Evolutionary conservation across 2,797 vertebrate species (phyloP), one percentile per base, ranked within the genome.

Genomic region (Meriones psammophilus): DNA sequence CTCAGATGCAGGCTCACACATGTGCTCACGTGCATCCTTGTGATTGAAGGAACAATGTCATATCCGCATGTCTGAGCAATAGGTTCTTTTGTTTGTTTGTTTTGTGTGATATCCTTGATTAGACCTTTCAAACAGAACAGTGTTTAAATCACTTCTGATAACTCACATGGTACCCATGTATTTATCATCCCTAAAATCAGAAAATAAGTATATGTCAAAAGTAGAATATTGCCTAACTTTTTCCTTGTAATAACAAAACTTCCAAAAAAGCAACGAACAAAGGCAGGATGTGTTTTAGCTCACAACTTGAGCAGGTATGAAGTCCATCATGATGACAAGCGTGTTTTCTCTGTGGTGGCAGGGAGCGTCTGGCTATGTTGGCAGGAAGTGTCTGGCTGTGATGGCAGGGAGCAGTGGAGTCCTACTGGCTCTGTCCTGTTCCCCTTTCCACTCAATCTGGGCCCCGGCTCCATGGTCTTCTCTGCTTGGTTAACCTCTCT

Each of bases 41-140:
- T 54, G 46, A n/a, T 24, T n/a, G 66, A 54, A 56, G 18, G 4
- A 87, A 50, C 22, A 24, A 8, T 83, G 50, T 86, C 14, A 81
- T 79, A 76, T 6, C 8, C 66, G 42, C 30, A 33, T 71, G 94
- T 90, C 30, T 39, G 20, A 69, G 30, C 15, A 83, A 26, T 54
- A 91, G 5, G 12, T 77, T 89, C 36, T 88, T 89, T 85, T 92
- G 39, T 92, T 83, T 93, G 50, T n/a, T 94, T 93, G 15, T 64
- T 3, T 30, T 36, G 3, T 42, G 64, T 90, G 8, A 77, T 77
- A 26, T 73, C 30, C 93, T 92, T 93, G 20, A 96, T 1, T 66
- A 50, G 8, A 42, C 2, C 62, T 94, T 46, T 13, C n/a, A 71
- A 91, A 94, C 62, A 46, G 4, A 64, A 50, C 68, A 77, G 92